phyloP scores from a whole-genome alignment of 1,140 invertebrate species.

The Brachionus rubens region DNA sequence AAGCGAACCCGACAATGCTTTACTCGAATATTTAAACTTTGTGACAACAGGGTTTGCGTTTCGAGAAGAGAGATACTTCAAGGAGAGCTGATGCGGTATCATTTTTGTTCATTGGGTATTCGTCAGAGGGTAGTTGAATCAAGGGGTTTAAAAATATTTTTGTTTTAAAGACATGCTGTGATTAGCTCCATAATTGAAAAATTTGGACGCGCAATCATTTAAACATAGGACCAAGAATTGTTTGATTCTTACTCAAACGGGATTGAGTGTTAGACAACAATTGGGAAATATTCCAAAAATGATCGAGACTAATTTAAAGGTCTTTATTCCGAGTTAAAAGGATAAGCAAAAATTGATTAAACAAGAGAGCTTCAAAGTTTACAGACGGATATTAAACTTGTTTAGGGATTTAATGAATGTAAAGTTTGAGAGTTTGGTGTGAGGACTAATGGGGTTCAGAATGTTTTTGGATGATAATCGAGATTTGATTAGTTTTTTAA shows the following conservation, averaged over 20 bases:
- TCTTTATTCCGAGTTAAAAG: background rate
- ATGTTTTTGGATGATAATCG: constrained; percentile 2
- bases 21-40: constrained; percentile 97
- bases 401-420: background rate
- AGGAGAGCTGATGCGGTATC: constrained; percentile 94
- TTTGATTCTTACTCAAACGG: constrained; percentile 94
- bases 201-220: constrained; percentile 86
- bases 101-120: constrained; percentile 93
- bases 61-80: constrained; percentile 87
- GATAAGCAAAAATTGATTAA: constrained; percentile 23
- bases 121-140: no score
- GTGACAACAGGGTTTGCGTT: constrained; percentile 86
- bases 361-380: constrained; percentile 3
- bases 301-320: constrained; percentile 10
- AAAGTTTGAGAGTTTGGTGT: background rate
- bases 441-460: background rate
- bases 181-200: constrained; percentile 92
- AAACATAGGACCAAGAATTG: constrained; percentile 83
- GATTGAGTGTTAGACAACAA: constrained; percentile 68
- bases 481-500: constrained; percentile 7
- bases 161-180: constrained; percentile 75
- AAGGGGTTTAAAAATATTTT: constrained; percentile 64
- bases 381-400: constrained; percentile 2
- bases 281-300: constrained; percentile 34
- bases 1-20: constrained; percentile 92